Evolutionary conservation across 64 coral and sea anemone genomes (phyloP).

Genomic region (Trachythela sp.): DNA sequence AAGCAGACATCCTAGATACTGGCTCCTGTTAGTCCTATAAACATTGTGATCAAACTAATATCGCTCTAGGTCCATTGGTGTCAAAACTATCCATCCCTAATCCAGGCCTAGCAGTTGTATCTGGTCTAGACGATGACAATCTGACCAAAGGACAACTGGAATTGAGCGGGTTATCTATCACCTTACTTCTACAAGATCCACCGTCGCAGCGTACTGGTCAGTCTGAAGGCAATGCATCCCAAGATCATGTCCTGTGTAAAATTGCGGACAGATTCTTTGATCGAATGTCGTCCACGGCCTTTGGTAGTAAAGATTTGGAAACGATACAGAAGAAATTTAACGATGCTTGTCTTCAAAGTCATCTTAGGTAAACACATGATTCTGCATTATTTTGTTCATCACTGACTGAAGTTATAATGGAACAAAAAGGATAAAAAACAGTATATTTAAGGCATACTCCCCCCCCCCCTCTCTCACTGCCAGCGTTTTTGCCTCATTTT

Average conservation of each 20-base stretch:
- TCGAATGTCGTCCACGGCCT: conserved; percentile 68
- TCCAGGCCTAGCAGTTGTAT: not conserved
- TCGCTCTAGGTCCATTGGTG: not conserved
- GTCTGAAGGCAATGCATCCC: not conserved
- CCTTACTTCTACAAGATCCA: conserved; percentile 14
- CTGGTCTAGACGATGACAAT: not conserved
- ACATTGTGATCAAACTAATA: too few relatives aligned
- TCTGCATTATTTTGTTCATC: not conserved
- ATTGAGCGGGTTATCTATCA: not conserved
- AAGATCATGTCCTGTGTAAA: conserved; percentile 26
- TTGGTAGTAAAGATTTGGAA: conserved; percentile 94
- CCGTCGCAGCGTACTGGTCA: not conserved
- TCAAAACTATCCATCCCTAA: not conserved
- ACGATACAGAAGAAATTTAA: conserved; percentile 62
- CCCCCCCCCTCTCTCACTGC: too few relatives aligned
- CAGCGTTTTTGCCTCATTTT: too few relatives aligned
- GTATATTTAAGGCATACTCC: too few relatives aligned
- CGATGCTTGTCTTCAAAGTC: conserved; percentile 64
- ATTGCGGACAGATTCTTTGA: conserved; percentile 76
- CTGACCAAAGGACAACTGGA: not conserved
- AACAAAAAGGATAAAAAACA: too few relatives aligned
- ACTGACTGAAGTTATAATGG: too few relatives aligned
- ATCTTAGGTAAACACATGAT: conserved; percentile 60
- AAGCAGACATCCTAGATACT: not conserved
- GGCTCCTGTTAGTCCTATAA: too few relatives aligned